Evolutionary conservation across 2,113 vertebrate genomes (phyloP), one percentile per base, ranked within the genome.

Genomic region (Indri indri): DNA sequence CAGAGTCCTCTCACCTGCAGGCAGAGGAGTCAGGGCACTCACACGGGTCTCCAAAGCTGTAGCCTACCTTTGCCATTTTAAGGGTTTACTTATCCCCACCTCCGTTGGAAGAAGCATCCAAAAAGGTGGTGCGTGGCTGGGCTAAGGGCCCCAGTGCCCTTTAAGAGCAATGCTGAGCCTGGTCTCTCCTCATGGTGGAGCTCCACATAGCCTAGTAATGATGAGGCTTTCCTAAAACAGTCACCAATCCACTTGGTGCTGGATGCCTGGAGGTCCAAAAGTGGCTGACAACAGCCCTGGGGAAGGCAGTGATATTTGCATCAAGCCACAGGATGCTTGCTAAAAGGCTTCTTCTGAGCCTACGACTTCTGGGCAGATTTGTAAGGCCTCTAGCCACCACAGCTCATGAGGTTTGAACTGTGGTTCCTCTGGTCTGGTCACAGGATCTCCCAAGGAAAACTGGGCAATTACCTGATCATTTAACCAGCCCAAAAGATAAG

Each of bases 391-490:
- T n/a, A 88, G 80, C 57, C 88, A 65, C 30, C n/a, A 40, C 9
- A 70, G 52, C 34, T 85, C 47, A 14, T 17, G 40, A 87, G 42
- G 30, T 89, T 73, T 74, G 52, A 77, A 57, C 2, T 70, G 18
- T 83, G 68, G 54, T 71, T 96, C 91, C 84, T 90, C 40, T 90
- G 34, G 23, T 90, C 59, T 76, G 40, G 30, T 94, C n/a, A 77
- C 1, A 9, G 83, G 66, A 74, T 61, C 61, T 90, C 59, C 76
- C 54, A 77, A 94, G 77, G 77, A 90, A 82, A 90, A 77, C n/a
- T 65, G 9, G 59, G 14, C 54, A 86, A 73, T 85, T 79, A 70
- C 42, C 71, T 61, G 50, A 57, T 71, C 50, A 71, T 82, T n/a
- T 42, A 74, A 37, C 45, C 20, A 37, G 40, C 18, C 14, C n/a